Conservation (phyloP, 2,797 vertebrate species). For the Ispidina picta region DNA sequence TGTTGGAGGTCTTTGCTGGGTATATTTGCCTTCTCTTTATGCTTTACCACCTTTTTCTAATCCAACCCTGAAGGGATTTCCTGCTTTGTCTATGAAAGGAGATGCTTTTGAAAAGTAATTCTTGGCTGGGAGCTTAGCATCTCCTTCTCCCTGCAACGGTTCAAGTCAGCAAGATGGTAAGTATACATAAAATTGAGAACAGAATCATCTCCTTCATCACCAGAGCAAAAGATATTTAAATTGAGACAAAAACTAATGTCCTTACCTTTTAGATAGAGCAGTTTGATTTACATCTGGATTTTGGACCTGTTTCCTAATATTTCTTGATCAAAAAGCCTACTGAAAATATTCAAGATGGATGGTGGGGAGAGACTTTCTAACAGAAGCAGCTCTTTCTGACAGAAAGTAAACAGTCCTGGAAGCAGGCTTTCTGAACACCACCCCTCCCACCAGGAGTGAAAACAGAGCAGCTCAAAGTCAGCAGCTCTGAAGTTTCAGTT, state of each 20-base stretch:
- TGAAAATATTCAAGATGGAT: neutral
- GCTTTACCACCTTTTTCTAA: constrained; percentile 24
- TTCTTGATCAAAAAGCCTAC: constrained; percentile 14
- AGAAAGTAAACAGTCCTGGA: neutral
- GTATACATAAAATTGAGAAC: neutral
- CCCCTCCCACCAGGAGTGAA: neutral
- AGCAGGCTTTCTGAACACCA: neutral
- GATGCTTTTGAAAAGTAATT: constrained; percentile 32
- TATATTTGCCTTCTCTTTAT: neutral
- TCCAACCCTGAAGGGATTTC: neutral
- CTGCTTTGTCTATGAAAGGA: neutral
- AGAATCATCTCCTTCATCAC: constrained; percentile 20
- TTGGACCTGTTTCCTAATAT: constrained; percentile 4
- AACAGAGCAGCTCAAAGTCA: neutral
- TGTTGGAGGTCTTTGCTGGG: neutral
- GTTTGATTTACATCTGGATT: neutral
- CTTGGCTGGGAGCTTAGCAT: neutral
- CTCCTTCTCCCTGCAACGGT: neutral
- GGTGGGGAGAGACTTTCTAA: neutral
- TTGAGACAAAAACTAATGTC: neutral
- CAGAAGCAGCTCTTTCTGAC: neutral
- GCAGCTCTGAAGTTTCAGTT: neutral
- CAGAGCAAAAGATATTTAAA: neutral
- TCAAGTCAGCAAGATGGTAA: neutral
- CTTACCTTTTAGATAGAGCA: constrained; percentile 10